Percentiles rank a stretch among this genome's conserved stretches.
Conservation (phyloP, 2,797 vertebrate genomes). For the Anomalospiza imberbis region DNA sequence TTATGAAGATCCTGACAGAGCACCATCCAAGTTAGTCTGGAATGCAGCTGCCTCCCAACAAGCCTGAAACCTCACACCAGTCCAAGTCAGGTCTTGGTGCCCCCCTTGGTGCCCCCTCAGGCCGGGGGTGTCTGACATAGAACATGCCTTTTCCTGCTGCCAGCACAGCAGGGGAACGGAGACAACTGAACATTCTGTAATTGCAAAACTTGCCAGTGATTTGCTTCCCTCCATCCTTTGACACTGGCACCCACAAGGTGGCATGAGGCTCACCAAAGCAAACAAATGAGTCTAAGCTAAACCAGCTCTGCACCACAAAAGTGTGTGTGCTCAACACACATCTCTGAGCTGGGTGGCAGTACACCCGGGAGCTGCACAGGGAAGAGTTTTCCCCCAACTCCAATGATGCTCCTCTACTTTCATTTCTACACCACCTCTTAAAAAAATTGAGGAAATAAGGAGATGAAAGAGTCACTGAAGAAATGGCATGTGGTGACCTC, state of each 20-base stretch:
- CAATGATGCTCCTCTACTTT: neutral
- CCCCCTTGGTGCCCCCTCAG: accelerated
- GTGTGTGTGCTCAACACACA: neutral
- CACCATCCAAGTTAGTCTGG: neutral
- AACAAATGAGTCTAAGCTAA: neutral
- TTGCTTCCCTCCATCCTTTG: neutral
- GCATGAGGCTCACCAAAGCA: neutral
- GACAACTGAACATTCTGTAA: neutral
- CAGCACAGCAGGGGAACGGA: neutral
- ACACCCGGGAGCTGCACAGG: accelerated
- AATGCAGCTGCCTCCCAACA: neutral
- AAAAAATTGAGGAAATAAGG: neutral
- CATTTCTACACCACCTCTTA: neutral
- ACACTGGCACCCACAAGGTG: neutral
- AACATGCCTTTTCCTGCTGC: neutral
- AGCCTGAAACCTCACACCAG: neutral
- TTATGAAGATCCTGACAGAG: neutral
- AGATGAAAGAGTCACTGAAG: neutral
- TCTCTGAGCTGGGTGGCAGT: accelerated
- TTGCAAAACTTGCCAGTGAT: neutral
- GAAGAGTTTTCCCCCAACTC: accelerated
- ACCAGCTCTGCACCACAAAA: neutral
- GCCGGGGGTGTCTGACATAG: neutral
- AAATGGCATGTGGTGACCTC: neutral
- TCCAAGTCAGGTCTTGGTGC: too few species aligned